Conservation (phyloP, 2,888 invertebrate species). For the Chrysotoxum bicinctum region DNA sequence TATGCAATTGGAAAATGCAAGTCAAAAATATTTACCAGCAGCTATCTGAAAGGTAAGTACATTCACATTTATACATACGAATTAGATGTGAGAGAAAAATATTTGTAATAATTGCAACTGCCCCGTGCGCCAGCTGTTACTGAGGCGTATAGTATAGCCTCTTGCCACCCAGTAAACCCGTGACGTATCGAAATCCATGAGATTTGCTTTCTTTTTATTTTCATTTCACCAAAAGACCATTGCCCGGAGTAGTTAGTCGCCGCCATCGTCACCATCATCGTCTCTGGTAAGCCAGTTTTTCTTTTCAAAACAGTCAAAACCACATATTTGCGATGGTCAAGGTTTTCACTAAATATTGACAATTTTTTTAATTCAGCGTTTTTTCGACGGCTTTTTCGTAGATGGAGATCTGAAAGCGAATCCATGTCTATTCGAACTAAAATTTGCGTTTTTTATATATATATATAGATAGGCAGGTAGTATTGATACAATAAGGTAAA, state of each 20-base stretch:
- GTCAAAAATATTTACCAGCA: conserved; percentile 60
- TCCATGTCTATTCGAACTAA: too few species aligned
- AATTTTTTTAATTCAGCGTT: not conserved
- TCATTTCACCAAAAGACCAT: conserved; percentile 69
- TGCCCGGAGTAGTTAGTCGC: conserved; percentile 46
- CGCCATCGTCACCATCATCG: conserved; percentile 13
- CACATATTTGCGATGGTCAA: not conserved
- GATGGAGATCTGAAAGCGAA: too few species aligned
- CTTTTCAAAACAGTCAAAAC: not conserved
- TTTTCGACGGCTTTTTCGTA: too few species aligned
- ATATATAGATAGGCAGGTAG: too few species aligned
- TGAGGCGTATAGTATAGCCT: not conserved
- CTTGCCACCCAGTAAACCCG: conserved; percentile 27
- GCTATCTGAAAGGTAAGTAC: conserved; percentile 42
- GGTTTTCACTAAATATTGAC: not conserved
- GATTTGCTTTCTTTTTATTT: conserved; percentile 71
- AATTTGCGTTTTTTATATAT: too few species aligned
- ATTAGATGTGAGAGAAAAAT: conserved; percentile 35
- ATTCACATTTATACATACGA: conserved; percentile 30
- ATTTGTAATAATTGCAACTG: conserved; percentile 45
- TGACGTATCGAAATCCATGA: conserved; percentile 35
- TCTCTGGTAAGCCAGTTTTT: conserved; percentile 31
- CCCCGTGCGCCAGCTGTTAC: conserved; percentile 21
- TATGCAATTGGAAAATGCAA: conserved; percentile 67
- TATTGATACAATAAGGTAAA: too few species aligned